A percentile compares a stretch with the other conserved stretches of the same genome.
Evolutionary conservation across 2,888 invertebrate species (phyloP).

Genomic region (Acleris laterana): DNA sequence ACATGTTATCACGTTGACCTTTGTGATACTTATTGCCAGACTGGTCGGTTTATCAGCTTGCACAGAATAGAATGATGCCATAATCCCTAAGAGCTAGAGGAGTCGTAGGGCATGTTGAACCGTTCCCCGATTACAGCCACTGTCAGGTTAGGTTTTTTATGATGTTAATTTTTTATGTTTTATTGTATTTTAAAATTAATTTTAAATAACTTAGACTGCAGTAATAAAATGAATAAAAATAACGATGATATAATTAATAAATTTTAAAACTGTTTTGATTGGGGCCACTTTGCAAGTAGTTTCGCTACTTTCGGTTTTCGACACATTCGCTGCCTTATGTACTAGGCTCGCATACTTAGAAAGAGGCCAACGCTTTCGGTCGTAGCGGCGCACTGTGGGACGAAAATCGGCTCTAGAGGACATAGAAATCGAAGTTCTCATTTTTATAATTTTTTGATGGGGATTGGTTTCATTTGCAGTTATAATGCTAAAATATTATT

Average conservation of each 20-base stretch:
- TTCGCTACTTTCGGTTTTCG: slow-evolving; percentile 35
- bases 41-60: slow-evolving; percentile 94
- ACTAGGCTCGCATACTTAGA: slow-evolving; percentile 22
- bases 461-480: too few relatives aligned
- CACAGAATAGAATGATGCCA: slow-evolving; percentile 91
- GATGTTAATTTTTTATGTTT: too few relatives aligned
- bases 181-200: too few relatives aligned
- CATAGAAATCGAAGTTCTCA: too few relatives aligned
- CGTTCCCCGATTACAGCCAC: slow-evolving; percentile 91
- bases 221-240: too few relatives aligned
- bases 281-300: neutral
- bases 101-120: slow-evolving; percentile 89
- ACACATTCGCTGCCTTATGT: slow-evolving; percentile 35
- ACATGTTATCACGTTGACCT: slow-evolving; percentile 92
- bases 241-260: too few relatives aligned
- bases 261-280: neutral
- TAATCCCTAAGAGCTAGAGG: slow-evolving; percentile 91
- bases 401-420: too few relatives aligned
- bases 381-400: too few relatives aligned
- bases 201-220: too few relatives aligned
- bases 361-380: neutral
- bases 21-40: slow-evolving; percentile 94
- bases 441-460: too few relatives aligned
- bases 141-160: slow-evolving; percentile 73
- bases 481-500: too few relatives aligned